Percentiles rank a stretch among this genome's conserved stretches.
Conservation (phyloP, 2,888 invertebrate species). For the Hypena proboscidalis region DNA sequence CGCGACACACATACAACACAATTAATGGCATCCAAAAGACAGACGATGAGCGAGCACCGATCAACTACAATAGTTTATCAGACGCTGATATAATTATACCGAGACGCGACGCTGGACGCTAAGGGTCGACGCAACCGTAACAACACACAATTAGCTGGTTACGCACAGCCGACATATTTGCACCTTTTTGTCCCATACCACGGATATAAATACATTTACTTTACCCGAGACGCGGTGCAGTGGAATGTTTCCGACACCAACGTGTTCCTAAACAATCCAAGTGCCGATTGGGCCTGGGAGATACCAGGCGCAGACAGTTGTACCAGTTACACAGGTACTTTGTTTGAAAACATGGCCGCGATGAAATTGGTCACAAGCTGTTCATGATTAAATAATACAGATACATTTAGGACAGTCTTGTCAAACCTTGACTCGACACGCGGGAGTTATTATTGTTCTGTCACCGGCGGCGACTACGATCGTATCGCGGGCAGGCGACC, state of each 20-base stretch:
- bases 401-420: slow-evolving; percentile 48
- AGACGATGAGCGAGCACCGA: slow-evolving; percentile 19
- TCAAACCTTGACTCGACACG: slow-evolving; percentile 58
- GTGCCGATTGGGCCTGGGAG: slow-evolving; percentile 1
- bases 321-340: slow-evolving; percentile 7
- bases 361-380: slow-evolving; percentile 24
- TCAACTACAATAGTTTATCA: slow-evolving; percentile 21
- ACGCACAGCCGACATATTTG: slow-evolving; percentile 49
- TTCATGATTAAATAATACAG: slow-evolving; percentile 41
- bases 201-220: slow-evolving; percentile 49
- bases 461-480: slow-evolving; percentile 37
- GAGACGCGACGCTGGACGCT: slow-evolving; percentile 13
- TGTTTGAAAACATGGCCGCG: slow-evolving; percentile 12
- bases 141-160: slow-evolving; percentile 46
- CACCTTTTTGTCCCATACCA: slow-evolving; percentile 40
- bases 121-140: slow-evolving; percentile 36
- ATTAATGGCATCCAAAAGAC: slow-evolving; percentile 32
- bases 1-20: slow-evolving; percentile 39
- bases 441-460: slow-evolving; percentile 64
- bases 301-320: slow-evolving; percentile 2
- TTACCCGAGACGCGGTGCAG: slow-evolving; percentile 30
- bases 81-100: slow-evolving; percentile 29
- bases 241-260: slow-evolving; percentile 22
- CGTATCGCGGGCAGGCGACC: slow-evolving; percentile 35
- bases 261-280: slow-evolving; percentile 14